Evolutionary conservation across 1,140 invertebrate species (phyloP).

Genomic region (Elysia chlorotica): DNA sequence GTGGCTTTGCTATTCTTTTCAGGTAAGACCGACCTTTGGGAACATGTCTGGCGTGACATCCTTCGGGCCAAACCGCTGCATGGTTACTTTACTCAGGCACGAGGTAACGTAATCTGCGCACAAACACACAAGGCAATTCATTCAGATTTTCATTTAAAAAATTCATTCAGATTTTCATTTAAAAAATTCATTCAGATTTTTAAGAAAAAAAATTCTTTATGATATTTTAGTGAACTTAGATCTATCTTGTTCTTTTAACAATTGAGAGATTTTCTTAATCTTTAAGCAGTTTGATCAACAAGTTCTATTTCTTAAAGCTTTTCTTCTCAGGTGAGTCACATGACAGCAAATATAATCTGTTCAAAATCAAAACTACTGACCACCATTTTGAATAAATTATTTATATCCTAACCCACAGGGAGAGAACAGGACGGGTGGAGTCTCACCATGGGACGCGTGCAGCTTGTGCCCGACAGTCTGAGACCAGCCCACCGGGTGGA

Average conservation of each 20-base stretch:
- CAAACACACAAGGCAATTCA: too few relatives aligned
- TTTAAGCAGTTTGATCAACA: too few relatives aligned
- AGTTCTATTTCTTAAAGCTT: too few relatives aligned
- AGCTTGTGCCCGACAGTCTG: slow-evolving; percentile 80
- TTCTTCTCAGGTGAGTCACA: neutral
- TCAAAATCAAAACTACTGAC: too few relatives aligned
- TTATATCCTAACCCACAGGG: neutral
- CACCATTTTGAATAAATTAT: too few relatives aligned
- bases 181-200: neutral
- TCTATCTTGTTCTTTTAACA: too few relatives aligned
- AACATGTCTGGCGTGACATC: slow-evolving; percentile 81
- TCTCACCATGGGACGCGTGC: slow-evolving; percentile 67
- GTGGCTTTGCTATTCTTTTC: too few relatives aligned
- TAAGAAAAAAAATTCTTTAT: too few relatives aligned
- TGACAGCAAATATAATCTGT: neutral
- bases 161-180: neutral
- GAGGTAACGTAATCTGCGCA: slow-evolving; percentile 61
- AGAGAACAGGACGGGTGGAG: neutral
- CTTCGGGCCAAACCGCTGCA: slow-evolving; percentile 67
- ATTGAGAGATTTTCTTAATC: too few relatives aligned
- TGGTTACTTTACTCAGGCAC: slow-evolving; percentile 59
- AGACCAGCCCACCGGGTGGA: slow-evolving; percentile 96
- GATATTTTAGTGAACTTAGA: too few relatives aligned
- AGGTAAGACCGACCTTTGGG: slow-evolving; percentile 65
- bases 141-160: too few relatives aligned